Evolutionary conservation across 2,797 vertebrate species (phyloP), one percentile per base, ranked within the genome.

Genomic region (Pseudomugil tenellus): DNA sequence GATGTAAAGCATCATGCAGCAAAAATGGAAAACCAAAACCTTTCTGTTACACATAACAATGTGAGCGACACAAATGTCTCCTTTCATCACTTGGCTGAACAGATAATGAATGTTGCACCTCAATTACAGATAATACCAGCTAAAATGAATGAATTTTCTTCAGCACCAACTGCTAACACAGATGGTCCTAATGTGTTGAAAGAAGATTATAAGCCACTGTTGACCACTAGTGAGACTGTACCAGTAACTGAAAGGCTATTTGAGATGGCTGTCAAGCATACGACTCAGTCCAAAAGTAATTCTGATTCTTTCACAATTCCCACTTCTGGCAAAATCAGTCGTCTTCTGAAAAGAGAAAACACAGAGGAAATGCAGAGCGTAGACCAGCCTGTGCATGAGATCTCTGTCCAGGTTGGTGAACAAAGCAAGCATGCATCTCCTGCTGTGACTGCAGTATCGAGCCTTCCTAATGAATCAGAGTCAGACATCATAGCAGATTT

Each of bases 231-330:
- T 25, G 51, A 66, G 28, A 73, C 19, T 17, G 52, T 41, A 26
- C 57, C 46, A 61, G 37, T 67, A 60, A 48, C 31, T 41, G 52
- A 81, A 76, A 77, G 71, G 53, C 75, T 49, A 76, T 67, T 61
- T 68, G 31, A 41, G 39, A 11, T 28, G 54, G n/a, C 48, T 39
- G 48, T 67, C 57, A 58, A 79, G 55, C 49, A 12, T 55, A 57
- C 14, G 48, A 11, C 41, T 39, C 65, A 64, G n/a, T 52, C 65
- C 25, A 55, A 46, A 31, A 70, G 41, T 68, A 70, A 67, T 43
- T 66, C 41, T 39, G 60, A 75, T 58, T 29, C 17, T 70, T 26
- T 46, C 2, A 3, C 60, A 59, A 63, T 74, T 68, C 35, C 16
- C 32, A 37, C 71, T 59, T 39, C 51, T 35, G 25, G 32, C 12